Percentiles rank a stretch among this genome's conserved stretches.
These are phyloP conservation scores for Pandemis cinnamomeana DNA, from an alignment of 2,888 invertebrate species.

Conservation along the genomic window DNA sequence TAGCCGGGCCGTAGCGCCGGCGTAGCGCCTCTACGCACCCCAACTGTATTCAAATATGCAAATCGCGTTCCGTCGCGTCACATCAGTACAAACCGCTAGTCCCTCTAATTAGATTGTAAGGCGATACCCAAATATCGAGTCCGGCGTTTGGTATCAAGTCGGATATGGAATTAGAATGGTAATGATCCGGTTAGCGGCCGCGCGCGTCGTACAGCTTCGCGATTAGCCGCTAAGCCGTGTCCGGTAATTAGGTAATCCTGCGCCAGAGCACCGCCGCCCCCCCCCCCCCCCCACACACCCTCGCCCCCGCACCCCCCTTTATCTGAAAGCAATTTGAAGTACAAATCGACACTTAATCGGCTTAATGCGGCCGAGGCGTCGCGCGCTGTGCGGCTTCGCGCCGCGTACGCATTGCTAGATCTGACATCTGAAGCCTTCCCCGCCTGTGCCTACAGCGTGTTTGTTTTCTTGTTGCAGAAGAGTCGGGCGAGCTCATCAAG, in stretches of 20 bases:
- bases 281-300: background rate
- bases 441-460: background rate
- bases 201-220: conserved; percentile 40
- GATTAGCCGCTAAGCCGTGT: conserved; percentile 43
- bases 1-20: background rate
- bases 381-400: conserved; percentile 37
- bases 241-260: conserved; percentile 42
- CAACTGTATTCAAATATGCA: background rate
- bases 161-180: conserved; percentile 27
- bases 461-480: conserved; percentile 72
- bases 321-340: conserved; percentile 34
- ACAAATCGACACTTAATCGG: conserved; percentile 41
- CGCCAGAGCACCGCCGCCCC: background rate
- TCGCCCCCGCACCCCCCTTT: conserved; percentile 13
- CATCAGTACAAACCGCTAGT: background rate
- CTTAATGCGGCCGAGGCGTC: conserved; percentile 38
- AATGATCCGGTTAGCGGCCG: conserved; percentile 32
- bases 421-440: background rate
- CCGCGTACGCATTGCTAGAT: background rate
- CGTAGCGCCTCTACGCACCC: background rate
- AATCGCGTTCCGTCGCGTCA: background rate
- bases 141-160: conserved; percentile 24
- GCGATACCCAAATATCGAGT: conserved; percentile 28
- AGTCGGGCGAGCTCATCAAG: conserved; percentile 87
- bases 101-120: conserved; percentile 35